These are phyloP conservation scores for Laupala kohalensis DNA, from an alignment of 1,140 invertebrate genomes.

Conservation along the genomic window DNA sequence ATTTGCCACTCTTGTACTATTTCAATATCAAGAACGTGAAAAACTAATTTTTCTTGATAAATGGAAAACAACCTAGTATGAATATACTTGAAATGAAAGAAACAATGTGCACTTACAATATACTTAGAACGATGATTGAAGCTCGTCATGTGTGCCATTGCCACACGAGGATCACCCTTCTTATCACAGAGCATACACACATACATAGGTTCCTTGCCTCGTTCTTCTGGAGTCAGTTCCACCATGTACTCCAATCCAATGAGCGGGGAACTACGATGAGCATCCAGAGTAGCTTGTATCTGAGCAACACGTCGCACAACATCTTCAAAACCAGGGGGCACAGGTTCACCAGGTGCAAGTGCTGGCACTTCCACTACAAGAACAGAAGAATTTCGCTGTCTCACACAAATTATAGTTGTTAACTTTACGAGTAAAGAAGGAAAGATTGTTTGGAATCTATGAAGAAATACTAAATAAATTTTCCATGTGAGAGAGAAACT, in stretches of 20 bases:
- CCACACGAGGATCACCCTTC: conserved; percentile 55
- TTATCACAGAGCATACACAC: conserved; percentile 62
- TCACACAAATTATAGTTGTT: too few species aligned
- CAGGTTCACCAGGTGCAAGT: conserved; percentile 42
- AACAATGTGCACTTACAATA: conserved; percentile 27
- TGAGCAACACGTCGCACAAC: conserved; percentile 36
- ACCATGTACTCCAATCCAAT: conserved; percentile 55
- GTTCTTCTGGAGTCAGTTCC: conserved; percentile 47
- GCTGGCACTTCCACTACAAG: neutral
- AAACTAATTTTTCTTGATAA: too few species aligned
- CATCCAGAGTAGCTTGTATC: conserved; percentile 41
- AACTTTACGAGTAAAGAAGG: too few species aligned
- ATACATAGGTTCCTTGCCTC: conserved; percentile 48
- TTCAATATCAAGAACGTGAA: too few species aligned
- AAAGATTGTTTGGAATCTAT: too few species aligned
- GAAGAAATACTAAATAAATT: too few species aligned
- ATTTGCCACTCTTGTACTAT: too few species aligned
- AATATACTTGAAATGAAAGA: too few species aligned
- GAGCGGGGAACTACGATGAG: conserved; percentile 28
- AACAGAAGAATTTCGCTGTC: too few species aligned
- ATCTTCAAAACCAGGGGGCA: conserved; percentile 56
- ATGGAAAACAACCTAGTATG: too few species aligned
- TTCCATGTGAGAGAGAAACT: too few species aligned
- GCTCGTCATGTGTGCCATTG: conserved; percentile 59
- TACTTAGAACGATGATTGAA: conserved; percentile 52